These are phyloP conservation scores for Tyria jacobaeae DNA, from an alignment of 2,888 invertebrate species.

Conservation along the genomic window DNA sequence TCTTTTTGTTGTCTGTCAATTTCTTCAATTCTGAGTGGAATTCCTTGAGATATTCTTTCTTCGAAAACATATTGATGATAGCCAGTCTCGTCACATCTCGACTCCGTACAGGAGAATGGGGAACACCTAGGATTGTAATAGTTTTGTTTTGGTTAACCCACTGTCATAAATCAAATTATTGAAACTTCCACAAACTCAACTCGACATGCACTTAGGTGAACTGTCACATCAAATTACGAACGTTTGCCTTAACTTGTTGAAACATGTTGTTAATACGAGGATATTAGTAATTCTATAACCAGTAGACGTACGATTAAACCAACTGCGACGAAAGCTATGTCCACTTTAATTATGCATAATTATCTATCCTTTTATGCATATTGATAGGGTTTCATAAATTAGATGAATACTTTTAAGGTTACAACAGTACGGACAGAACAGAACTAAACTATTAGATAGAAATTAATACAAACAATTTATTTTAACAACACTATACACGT, in stretches of 20 bases:
- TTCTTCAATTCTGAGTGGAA: too few species aligned
- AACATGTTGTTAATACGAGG: neutral
- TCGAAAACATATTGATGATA: too few species aligned
- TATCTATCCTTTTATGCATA: constrained; percentile 8
- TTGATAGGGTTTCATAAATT: neutral
- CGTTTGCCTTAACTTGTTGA: neutral
- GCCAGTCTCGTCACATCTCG: too few species aligned
- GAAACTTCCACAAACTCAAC: neutral
- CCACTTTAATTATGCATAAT: constrained; percentile 2
- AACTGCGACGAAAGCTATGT: neutral
- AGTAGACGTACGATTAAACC: neutral
- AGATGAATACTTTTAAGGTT: neutral
- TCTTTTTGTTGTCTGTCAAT: too few species aligned
- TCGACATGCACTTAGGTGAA: neutral
- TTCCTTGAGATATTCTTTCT: too few species aligned
- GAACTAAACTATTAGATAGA: too few species aligned
- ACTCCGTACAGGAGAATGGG: too few species aligned
- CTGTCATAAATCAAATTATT: neutral
- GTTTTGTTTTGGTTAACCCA: neutral
- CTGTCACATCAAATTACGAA: neutral
- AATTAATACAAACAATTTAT: too few species aligned
- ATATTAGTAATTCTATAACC: constrained; percentile 8
- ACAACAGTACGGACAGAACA: neutral
- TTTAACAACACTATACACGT: too few species aligned
- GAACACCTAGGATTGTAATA: too few species aligned